These are phyloP conservation scores for Cnemophilus loriae DNA, from an alignment of 2,113 vertebrate genomes.

Conservation along the genomic window DNA sequence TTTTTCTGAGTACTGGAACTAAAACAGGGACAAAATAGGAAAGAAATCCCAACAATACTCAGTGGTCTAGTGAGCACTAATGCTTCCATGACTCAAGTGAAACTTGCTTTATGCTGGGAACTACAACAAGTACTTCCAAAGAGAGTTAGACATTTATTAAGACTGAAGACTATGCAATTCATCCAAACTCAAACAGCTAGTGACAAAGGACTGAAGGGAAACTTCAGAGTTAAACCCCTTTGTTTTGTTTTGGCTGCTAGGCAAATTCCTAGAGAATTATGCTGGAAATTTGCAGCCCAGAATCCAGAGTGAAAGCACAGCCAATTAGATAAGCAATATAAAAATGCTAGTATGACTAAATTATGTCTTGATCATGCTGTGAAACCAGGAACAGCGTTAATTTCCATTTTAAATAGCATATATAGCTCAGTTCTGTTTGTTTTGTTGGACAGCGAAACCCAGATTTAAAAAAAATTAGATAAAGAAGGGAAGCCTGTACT, in stretches of 20 bases:
- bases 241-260: background rate
- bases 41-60: background rate
- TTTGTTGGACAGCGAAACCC: background rate
- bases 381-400: background rate
- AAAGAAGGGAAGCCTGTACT: background rate
- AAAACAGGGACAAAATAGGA: background rate
- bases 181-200: background rate
- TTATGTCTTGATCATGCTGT: background rate
- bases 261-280: background rate
- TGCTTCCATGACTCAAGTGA: background rate
- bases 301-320: background rate
- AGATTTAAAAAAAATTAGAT: background rate
- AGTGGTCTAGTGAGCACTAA: background rate
- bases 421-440: background rate
- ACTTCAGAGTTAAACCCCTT: background rate
- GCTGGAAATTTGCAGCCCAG: background rate
- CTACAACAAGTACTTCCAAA: background rate
- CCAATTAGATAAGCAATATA: background rate
- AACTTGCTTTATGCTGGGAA: background rate
- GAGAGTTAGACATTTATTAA: background rate
- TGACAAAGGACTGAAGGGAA: background rate
- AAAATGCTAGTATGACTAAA: background rate
- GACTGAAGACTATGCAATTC: background rate
- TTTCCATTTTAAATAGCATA: background rate
- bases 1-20: background rate